Conservation (phyloP, 1,140 invertebrate genomes). For the Aphelenchoides avenae region DNA sequence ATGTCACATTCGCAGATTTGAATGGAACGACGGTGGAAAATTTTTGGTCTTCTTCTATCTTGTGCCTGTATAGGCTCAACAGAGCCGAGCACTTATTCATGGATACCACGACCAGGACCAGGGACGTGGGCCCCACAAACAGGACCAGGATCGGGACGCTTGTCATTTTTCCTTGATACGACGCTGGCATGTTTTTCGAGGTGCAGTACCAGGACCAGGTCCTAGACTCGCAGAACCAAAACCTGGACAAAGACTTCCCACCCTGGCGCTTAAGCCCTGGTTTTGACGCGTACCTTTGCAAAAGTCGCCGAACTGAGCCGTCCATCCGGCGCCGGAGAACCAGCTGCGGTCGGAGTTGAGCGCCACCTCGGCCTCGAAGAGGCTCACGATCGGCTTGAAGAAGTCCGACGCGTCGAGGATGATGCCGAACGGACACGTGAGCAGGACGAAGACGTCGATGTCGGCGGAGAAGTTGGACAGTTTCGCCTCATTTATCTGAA, state of each 20-base stretch:
- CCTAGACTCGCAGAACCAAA: background rate
- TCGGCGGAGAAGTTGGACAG: slow-evolving; percentile 46
- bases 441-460: slow-evolving; percentile 42
- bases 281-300: slow-evolving; percentile 18
- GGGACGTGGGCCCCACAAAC: too few species aligned
- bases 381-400: slow-evolving; percentile 41
- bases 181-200: background rate
- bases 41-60: too few species aligned
- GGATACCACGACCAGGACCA: too few species aligned
- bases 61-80: too few species aligned
- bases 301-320: slow-evolving; percentile 36
- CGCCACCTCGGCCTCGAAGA: slow-evolving; percentile 51
- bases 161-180: too few species aligned
- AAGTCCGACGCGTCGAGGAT: slow-evolving; percentile 37
- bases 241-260: slow-evolving; percentile 1
- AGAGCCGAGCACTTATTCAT: too few species aligned
- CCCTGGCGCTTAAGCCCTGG: background rate
- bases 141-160: too few species aligned
- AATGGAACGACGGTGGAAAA: background rate
- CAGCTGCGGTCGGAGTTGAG: slow-evolving; percentile 35
- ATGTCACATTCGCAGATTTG: background rate
- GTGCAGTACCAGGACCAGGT: background rate
- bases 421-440: slow-evolving; percentile 47
- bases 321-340: slow-evolving; percentile 40
- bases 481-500: slow-evolving; percentile 45